A percentile compares a stretch with the other conserved stretches of the same genome.
These are phyloP conservation scores for Druon quercuslanigerum DNA, from an alignment of 1,140 invertebrate species.

Conservation along the genomic window DNA sequence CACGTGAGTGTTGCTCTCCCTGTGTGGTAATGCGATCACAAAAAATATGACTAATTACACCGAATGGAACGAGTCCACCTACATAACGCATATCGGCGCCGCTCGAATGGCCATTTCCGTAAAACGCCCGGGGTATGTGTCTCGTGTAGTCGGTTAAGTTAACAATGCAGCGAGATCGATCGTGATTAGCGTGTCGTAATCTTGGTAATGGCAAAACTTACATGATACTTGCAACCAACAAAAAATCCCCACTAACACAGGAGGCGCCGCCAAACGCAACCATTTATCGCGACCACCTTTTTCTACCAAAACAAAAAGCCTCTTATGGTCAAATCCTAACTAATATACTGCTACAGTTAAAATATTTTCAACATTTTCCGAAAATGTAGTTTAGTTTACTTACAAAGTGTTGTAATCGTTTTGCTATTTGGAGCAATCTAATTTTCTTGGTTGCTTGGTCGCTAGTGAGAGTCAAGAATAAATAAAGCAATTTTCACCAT, in stretches of 20 bases:
- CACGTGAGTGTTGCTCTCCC: not conserved
- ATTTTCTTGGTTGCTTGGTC: not conserved
- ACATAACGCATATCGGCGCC: slow-evolving; percentile 22
- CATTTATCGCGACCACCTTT: slow-evolving; percentile 16
- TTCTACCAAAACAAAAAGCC: slow-evolving; percentile 1
- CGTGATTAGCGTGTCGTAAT: slow-evolving; percentile 27
- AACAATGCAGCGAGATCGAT: slow-evolving; percentile 26
- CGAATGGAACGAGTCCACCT: not conserved
- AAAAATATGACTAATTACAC: slow-evolving; percentile 31
- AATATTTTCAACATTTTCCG: slow-evolving; percentile 7
- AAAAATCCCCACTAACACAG: not conserved
- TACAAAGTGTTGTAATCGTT: slow-evolving; percentile 14
- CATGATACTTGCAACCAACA: slow-evolving; percentile 7
- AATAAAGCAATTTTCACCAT: slow-evolving; percentile 16
- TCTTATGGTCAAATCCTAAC: not conserved
- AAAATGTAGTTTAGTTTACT: not conserved
- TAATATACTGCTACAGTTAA: not conserved
- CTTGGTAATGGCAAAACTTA: slow-evolving; percentile 22
- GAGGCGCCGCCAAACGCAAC: slow-evolving; percentile 14
- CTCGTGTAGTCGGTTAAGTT: not conserved
- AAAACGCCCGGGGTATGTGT: slow-evolving; percentile 15
- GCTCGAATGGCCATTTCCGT: slow-evolving; percentile 25
- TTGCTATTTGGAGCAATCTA: slow-evolving; percentile 22
- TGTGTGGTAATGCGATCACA: not conserved
- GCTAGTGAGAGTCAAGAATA: not conserved